Evolutionary conservation across 1,140 invertebrate genomes (phyloP), one percentile per base, ranked within the genome.

Genomic region (Lucilia sericata): DNA sequence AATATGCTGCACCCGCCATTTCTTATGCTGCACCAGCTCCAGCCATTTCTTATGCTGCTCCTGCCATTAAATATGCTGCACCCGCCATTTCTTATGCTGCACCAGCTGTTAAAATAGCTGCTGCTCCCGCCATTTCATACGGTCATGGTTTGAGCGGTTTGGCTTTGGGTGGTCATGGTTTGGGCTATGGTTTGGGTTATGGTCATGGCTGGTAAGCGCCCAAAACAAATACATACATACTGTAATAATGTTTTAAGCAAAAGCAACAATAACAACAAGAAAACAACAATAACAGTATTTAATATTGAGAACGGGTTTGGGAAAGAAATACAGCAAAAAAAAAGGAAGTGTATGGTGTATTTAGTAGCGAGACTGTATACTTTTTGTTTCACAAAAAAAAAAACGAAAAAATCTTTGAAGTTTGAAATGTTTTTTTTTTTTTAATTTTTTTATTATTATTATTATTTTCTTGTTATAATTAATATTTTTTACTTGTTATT

Each of bases 141-240:
- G 19, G 78, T n/a, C 34, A 75, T 55, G 76, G 83, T 30, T 74
- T 55, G 70, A 74, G 87, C 83, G 49, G 86, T 83, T 25, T 80
- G 36, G 36, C 30, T 36, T 42, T n/a, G 75, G 21, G 86, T 86
- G 21, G 86, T 86, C 13, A 88, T 42, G 82, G 82, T 21, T 60
- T 65, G 36, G 76, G n/a, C n/a, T n/a, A n/a, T n/a, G n/a, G 76
- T 21, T 80, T 80, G 42, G 83, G 89, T 76, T 85, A 88, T 42
- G 85, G 85, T 65, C 89, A 89, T 87, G 88, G 88, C 47, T 90
- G 89, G 89, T 90, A 88, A 86, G 12, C n/a, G 21, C n/a, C n/a
- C 65, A 30, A 30, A 30, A 30, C 25, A 30, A 30, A 30, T 30
- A 25, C n/a, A 70, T 25, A 70, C 21, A 19, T 21, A 60, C 55